Percentiles rank a stretch among this genome's conserved stretches.
Evolutionary conservation across 30 jellyfish, hydroid and myxozoan genomes (phyloP).

Genomic region (Thelohanellus kitauei): DNA sequence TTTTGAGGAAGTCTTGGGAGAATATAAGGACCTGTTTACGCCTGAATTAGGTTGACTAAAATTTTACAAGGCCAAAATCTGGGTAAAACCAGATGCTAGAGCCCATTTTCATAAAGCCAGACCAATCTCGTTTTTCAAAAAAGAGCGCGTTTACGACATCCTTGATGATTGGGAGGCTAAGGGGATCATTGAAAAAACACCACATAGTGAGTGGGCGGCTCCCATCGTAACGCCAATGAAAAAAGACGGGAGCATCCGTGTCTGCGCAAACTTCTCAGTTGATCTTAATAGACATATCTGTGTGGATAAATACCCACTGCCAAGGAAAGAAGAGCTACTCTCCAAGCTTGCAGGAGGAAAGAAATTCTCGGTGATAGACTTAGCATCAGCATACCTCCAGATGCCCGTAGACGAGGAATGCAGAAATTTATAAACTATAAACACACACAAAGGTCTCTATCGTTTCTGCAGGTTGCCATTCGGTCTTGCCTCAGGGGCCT

Average conservation of each 20-base stretch:
- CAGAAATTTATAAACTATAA: neutral
- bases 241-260: constrained; percentile 23
- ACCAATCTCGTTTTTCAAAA: too few species aligned
- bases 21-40: too few species aligned
- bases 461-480: neutral
- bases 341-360: constrained; percentile 32
- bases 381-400: neutral
- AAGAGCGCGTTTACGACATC: neutral
- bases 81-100: neutral
- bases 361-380: constrained; percentile 20
- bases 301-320: constrained; percentile 19
- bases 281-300: constrained; percentile 21
- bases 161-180: neutral
- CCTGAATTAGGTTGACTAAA: too few species aligned
- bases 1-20: too few species aligned
- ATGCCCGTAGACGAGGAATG: neutral
- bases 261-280: constrained; percentile 24
- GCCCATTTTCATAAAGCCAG: neutral
- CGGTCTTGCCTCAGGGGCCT: neutral
- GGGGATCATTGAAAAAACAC: constrained; percentile 1
- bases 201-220: constrained; percentile 35
- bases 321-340: constrained; percentile 19
- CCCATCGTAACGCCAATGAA: constrained; percentile 14
- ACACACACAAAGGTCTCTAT: neutral
- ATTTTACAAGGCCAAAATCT: too few species aligned